Evolutionary conservation across 2,797 vertebrate species (phyloP).

Genomic region (Hipposideros larvatus): DNA sequence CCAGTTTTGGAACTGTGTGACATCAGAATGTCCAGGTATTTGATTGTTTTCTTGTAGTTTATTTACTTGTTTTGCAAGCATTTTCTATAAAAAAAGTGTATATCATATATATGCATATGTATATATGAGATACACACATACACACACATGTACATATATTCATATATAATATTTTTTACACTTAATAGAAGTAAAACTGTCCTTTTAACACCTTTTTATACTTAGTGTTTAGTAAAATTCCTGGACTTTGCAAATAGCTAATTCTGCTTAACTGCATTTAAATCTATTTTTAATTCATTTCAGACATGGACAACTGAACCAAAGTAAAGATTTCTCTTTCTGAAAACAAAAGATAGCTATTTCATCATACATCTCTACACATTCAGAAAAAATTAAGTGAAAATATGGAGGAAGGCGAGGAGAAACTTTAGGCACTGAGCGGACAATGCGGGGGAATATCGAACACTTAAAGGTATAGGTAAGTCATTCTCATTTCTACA

Average conservation of each 20-base stretch:
- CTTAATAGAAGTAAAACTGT: neutral
- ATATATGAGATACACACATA: neutral
- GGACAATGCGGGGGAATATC: neutral
- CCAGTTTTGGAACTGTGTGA: constrained; percentile 78
- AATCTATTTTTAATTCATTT: neutral
- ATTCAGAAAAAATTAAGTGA: constrained; percentile 36
- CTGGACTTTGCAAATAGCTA: neutral
- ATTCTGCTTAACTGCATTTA: neutral
- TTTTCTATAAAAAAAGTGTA: constrained; percentile 70
- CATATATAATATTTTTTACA: neutral
- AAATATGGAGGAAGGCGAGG: neutral
- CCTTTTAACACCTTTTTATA: neutral
- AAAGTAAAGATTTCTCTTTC: neutral
- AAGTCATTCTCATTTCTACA: constrained; percentile 3
- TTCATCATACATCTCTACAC: neutral
- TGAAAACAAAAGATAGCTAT: neutral
- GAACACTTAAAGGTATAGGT: neutral
- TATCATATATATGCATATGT: neutral
- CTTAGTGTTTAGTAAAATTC: neutral
- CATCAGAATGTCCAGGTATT: constrained; percentile 34
- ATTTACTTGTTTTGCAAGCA: constrained; percentile 80
- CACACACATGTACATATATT: neutral
- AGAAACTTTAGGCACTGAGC: neutral
- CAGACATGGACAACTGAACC: neutral
- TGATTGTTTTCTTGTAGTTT: constrained; percentile 66